Percentiles rank a stretch among this genome's conserved stretches.
These are phyloP conservation scores for Aphis craccivora DNA, from an alignment of 1,140 invertebrate genomes.

Conservation along the genomic window DNA sequence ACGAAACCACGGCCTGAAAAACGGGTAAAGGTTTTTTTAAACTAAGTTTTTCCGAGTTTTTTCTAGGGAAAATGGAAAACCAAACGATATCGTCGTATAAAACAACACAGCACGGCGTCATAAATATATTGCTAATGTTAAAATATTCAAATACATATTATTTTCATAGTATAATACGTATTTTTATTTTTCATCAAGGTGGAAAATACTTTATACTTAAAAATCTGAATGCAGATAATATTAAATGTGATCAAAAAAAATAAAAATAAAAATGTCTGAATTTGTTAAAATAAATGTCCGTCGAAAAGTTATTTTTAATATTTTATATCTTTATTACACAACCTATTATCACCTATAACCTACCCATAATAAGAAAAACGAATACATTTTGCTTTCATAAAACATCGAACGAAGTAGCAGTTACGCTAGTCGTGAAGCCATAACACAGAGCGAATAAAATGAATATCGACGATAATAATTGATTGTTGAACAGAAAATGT, in stretches of 20 bases:
- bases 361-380: too few relatives aligned
- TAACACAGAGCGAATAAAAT: neutral
- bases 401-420: neutral
- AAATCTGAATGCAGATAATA: neutral
- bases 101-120: neutral
- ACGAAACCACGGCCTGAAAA: slow-evolving; percentile 77
- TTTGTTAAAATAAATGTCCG: neutral
- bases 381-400: neutral
- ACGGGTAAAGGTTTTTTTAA: neutral
- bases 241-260: neutral
- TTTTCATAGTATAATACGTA: neutral
- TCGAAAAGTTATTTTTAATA: neutral
- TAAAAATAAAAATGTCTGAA: neutral
- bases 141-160: neutral
- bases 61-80: neutral
- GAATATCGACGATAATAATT: neutral
- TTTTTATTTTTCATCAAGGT: neutral
- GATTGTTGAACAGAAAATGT: neutral
- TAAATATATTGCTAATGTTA: neutral
- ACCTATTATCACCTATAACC: too few relatives aligned
- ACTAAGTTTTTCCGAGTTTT: neutral
- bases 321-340: neutral
- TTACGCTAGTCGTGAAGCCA: neutral
- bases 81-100: neutral
- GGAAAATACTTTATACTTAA: neutral